Evolutionary conservation across 2,113 vertebrate species (phyloP).

Genomic region (Cebidichthys violaceus): DNA sequence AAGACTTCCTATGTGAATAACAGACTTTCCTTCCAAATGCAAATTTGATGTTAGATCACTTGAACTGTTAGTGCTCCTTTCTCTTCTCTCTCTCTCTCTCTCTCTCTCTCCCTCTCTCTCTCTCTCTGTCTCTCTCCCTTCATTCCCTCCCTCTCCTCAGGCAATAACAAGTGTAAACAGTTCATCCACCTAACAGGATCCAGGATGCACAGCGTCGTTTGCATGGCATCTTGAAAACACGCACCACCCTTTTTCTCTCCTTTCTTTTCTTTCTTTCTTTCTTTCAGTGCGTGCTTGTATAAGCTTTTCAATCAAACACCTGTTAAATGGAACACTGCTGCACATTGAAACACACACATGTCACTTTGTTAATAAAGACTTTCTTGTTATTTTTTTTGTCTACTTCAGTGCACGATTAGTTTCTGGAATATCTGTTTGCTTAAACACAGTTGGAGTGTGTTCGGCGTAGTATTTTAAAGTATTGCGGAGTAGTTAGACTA

Average conservation of each 20-base stretch:
- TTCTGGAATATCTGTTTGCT: neutral
- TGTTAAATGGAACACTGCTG: neutral
- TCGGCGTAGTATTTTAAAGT: neutral
- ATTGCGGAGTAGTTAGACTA: neutral
- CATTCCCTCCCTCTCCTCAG: slow-evolving; percentile 67
- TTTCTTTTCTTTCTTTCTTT: slow-evolving; percentile 1
- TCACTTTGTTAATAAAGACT: neutral
- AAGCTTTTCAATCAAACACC: neutral
- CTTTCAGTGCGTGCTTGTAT: neutral
- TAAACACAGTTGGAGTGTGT: neutral
- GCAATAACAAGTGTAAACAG: slow-evolving; percentile 77
- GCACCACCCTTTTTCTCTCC: slow-evolving; percentile 50
- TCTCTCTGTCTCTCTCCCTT: slow-evolving; percentile 19
- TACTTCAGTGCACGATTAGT: neutral
- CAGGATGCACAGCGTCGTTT: slow-evolving; percentile 80
- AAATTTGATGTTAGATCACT: neutral
- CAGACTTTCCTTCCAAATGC: neutral
- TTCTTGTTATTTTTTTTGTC: neutral
- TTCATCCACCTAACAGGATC: slow-evolving; percentile 79
- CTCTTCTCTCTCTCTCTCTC: slow-evolving; percentile 20
- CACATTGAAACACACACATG: neutral
- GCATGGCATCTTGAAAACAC: slow-evolving; percentile 73
- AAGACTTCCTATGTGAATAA: neutral
- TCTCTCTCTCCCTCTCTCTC: slow-evolving; percentile 17
- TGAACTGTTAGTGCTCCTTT: slow-evolving; percentile 56